These are phyloP conservation scores for Epizoanthus illoricatus DNA, from an alignment of 92 coral and sea anemone species.

Conservation along the genomic window DNA sequence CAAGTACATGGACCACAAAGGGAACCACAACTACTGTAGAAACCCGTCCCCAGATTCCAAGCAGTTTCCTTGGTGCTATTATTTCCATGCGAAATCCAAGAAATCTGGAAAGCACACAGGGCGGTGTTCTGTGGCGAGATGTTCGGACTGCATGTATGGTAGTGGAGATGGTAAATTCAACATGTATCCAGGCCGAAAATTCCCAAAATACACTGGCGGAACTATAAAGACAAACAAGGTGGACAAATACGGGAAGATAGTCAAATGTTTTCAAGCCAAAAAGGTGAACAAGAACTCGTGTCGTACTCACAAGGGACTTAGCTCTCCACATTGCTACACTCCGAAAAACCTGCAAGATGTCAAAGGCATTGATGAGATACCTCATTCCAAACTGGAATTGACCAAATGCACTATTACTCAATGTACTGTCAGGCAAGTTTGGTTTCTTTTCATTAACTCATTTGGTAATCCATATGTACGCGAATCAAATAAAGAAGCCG, in stretches of 20 bases:
- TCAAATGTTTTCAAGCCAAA: constrained; percentile 55
- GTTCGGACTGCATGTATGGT: constrained; percentile 92
- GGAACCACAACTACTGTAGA: constrained; percentile 58
- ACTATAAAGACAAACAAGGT: constrained; percentile 47
- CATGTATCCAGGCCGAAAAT: constrained; percentile 51
- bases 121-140: constrained; percentile 67
- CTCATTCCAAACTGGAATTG: constrained; percentile 56
- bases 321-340: constrained; percentile 62
- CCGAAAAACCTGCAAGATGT: constrained; percentile 53
- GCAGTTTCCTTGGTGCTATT: constrained; percentile 74
- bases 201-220: constrained; percentile 78
- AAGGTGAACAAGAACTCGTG: constrained; percentile 57
- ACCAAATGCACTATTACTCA: constrained; percentile 77
- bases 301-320: constrained; percentile 44
- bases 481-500: constrained; percentile 62
- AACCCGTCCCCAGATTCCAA: constrained; percentile 36
- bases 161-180: constrained; percentile 69
- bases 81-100: constrained; percentile 48
- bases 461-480: constrained; percentile 64
- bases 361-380: constrained; percentile 28
- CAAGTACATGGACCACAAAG: constrained; percentile 33
- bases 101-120: constrained; percentile 25
- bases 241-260: constrained; percentile 41
- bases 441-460: constrained; percentile 83
- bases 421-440: constrained; percentile 91